These are phyloP conservation scores for Latrodectus geometricus DNA, from an alignment of 1,140 invertebrate genomes.

Conservation along the genomic window DNA sequence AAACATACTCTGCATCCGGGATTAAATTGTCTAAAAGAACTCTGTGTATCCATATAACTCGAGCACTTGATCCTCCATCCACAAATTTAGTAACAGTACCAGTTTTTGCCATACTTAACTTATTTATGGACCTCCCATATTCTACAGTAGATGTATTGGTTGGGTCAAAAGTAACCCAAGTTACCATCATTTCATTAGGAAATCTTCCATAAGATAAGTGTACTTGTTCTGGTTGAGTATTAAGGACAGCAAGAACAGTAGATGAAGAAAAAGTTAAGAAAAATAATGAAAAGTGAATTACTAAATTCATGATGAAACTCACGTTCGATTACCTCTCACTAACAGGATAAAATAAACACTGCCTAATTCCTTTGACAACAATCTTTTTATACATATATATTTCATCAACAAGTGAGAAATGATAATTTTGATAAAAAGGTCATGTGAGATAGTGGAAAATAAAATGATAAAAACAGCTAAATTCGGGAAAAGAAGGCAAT, in stretches of 20 bases:
- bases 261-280: neutral
- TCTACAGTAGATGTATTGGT: conserved; percentile 80
- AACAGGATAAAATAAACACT: no score
- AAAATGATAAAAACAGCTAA: no score
- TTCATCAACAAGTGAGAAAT: no score
- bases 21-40: conserved; percentile 75
- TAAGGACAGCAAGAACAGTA: conserved; percentile 4
- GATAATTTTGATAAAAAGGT: no score
- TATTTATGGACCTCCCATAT: conserved; percentile 76
- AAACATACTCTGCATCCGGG: conserved; percentile 75
- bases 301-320: no score
- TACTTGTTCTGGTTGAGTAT: conserved; percentile 77
- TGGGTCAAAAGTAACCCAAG: conserved; percentile 86
- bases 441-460: no score
- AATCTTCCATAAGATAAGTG: conserved; percentile 69
- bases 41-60: conserved; percentile 84
- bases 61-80: conserved; percentile 79
- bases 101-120: conserved; percentile 71
- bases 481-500: no score
- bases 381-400: no score
- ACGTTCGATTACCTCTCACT: no score
- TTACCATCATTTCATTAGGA: conserved; percentile 82
- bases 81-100: conserved; percentile 79
- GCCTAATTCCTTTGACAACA: no score
- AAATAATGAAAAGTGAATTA: no score